Conservation (phyloP, 2,888 invertebrate genomes). For the Cantharis nigra region DNA sequence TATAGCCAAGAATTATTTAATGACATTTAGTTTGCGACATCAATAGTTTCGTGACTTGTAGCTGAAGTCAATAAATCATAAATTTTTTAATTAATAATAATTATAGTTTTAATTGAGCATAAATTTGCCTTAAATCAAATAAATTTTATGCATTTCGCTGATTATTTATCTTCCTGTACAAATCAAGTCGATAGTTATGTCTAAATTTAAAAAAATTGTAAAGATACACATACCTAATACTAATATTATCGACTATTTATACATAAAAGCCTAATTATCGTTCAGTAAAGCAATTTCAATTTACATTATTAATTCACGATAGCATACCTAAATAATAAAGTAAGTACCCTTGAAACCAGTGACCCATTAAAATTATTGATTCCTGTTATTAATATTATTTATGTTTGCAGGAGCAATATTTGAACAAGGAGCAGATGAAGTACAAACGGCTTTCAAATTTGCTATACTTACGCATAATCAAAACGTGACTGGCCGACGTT, state of each 20-base stretch:
- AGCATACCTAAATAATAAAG: background rate
- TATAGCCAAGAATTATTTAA: background rate
- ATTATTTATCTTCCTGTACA: background rate
- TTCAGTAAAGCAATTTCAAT: background rate
- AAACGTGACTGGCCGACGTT: slow-evolving; percentile 76
- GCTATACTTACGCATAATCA: slow-evolving; percentile 86
- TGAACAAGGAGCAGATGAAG: slow-evolving; percentile 89
- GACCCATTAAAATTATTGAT: background rate
- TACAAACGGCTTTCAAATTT: slow-evolving; percentile 90
- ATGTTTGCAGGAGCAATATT: slow-evolving; percentile 81
- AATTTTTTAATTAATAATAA: background rate
- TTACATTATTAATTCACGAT: background rate
- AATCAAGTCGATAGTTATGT: background rate
- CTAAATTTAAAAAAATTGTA: background rate
- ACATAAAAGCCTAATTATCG: background rate
- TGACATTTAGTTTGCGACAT: background rate
- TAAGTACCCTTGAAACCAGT: background rate
- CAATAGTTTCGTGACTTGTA: background rate
- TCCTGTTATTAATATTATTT: background rate
- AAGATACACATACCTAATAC: background rate
- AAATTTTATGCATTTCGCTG: background rate
- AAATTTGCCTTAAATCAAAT: background rate
- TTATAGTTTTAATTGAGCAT: background rate
- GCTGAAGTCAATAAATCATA: background rate
- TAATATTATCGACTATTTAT: background rate